phyloP scores from a whole-genome alignment of 2,888 invertebrate genomes.

The Tanypteryx hageni region DNA sequence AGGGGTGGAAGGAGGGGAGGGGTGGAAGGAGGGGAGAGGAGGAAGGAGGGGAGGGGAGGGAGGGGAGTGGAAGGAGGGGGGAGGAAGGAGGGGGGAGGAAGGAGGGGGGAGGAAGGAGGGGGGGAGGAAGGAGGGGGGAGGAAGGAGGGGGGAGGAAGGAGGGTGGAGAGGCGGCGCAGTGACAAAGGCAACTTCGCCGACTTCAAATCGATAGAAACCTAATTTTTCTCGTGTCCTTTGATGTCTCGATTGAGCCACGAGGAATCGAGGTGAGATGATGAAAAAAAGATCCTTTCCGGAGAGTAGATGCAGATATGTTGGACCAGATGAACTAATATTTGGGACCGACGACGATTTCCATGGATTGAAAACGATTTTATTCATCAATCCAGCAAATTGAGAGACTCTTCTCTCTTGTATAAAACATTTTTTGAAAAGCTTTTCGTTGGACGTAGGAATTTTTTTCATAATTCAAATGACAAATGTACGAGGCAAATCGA shows the following conservation, averaged over 20 bases:
- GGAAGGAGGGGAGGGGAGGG: background rate
- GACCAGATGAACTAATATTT: slow-evolving; percentile 25
- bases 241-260: background rate
- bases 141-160: background rate
- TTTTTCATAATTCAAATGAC: no score
- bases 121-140: background rate
- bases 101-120: background rate
- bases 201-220: slow-evolving; percentile 27
- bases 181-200: slow-evolving; percentile 11
- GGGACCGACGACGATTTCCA: background rate
- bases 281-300: background rate
- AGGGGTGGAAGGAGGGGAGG: background rate
- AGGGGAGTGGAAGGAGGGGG: background rate
- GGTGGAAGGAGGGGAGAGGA: background rate
- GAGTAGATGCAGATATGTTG: background rate
- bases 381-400: background rate
- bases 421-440: no score
- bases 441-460: no score
- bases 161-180: background rate
- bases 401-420: no score
- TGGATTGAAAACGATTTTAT: background rate
- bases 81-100: background rate
- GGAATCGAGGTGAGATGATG: slow-evolving; percentile 3
- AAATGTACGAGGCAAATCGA: no score
- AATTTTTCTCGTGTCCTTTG: slow-evolving; percentile 38